These are phyloP conservation scores for Danio tinwini DNA, from an alignment of 2,797 vertebrate species.

Conservation along the genomic window DNA sequence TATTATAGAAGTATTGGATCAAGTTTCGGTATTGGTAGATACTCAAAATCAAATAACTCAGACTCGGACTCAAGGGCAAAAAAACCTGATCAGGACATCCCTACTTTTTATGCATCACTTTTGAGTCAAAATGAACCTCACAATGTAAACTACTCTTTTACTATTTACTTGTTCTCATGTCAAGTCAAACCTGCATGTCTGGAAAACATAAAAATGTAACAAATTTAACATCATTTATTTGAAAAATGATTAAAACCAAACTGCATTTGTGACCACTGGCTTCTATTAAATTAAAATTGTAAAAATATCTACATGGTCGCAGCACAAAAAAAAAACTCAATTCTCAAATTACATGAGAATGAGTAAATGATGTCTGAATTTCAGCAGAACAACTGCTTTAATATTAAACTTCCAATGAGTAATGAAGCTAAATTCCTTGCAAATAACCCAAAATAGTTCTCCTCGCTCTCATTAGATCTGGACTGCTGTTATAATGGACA, in stretches of 20 bases:
- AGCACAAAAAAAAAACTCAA: neutral
- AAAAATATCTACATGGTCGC: neutral
- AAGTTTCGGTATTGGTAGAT: no score
- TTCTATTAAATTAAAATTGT: no score
- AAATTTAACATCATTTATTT: neutral
- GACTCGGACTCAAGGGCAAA: no score
- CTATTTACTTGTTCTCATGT: neutral
- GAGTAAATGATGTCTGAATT: neutral
- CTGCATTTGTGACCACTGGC: neutral
- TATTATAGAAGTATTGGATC: no score
- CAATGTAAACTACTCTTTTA: neutral
- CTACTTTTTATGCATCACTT: no score
- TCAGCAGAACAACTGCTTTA: neutral
- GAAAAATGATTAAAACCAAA: neutral
- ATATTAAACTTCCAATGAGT: neutral
- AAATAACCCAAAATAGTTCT: slow-evolving; percentile 11
- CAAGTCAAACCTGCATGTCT: neutral
- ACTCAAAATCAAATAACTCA: no score
- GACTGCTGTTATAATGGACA: slow-evolving; percentile 10
- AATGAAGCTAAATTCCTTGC: neutral
- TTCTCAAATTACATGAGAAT: neutral
- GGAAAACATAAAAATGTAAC: neutral
- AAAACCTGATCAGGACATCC: no score
- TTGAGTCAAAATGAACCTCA: no score
- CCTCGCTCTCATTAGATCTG: slow-evolving; percentile 14